Conservation (phyloP, 2,888 invertebrate genomes). For the Megaustenia siamemsis region DNA sequence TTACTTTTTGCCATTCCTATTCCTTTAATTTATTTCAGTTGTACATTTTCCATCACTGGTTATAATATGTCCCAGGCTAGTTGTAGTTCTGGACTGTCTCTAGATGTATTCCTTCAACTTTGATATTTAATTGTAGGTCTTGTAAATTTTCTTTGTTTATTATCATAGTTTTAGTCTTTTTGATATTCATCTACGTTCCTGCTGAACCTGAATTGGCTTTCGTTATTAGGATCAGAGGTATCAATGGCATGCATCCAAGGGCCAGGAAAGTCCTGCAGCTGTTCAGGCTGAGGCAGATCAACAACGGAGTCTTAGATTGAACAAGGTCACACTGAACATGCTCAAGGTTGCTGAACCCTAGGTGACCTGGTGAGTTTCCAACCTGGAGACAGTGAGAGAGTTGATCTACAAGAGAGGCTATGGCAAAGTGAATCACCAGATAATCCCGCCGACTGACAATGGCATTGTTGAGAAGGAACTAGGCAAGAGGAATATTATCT, state of each 20-base stretch:
- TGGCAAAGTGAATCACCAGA: conserved; percentile 93
- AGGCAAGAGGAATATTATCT: conserved; percentile 92
- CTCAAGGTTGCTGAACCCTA: conserved; percentile 98
- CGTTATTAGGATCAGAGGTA: conserved; percentile 97
- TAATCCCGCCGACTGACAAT: conserved; percentile 96
- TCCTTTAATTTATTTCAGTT: too few relatives aligned
- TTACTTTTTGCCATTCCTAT: too few relatives aligned
- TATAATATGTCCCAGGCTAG: too few relatives aligned
- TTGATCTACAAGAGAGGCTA: conserved; percentile 98
- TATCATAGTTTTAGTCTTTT: too few relatives aligned
- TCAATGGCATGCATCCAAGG: conserved; percentile 84
- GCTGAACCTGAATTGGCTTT: conserved; percentile 97
- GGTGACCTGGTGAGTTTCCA: conserved; percentile 98
- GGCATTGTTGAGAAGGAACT: conserved; percentile 94
- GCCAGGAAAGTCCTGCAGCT: conserved; percentile 96
- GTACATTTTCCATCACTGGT: too few relatives aligned
- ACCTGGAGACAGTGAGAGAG: conserved; percentile 96
- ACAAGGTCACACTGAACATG: conserved; percentile 99
- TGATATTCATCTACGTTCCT: too few relatives aligned
- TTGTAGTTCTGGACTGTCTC: too few relatives aligned
- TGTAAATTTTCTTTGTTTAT: too few relatives aligned
- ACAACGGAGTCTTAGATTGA: conserved; percentile 99
- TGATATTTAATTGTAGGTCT: too few relatives aligned
- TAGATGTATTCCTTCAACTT: too few relatives aligned
- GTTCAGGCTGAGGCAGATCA: conserved; percentile 98